Conservation (phyloP, 2,113 vertebrate species). For the Otus sunia region DNA sequence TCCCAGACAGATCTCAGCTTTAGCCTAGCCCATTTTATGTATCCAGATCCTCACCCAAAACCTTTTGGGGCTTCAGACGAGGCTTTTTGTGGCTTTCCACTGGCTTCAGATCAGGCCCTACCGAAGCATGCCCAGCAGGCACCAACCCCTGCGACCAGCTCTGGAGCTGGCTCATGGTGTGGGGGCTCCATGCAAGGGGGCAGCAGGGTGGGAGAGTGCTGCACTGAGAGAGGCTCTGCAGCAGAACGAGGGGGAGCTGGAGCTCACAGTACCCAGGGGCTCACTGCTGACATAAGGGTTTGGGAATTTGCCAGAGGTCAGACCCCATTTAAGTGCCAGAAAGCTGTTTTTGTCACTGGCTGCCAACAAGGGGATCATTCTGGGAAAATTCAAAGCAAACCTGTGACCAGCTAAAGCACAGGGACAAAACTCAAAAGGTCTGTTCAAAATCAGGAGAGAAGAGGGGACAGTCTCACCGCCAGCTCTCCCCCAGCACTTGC, state of each 20-base stretch:
- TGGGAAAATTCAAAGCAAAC: not conserved
- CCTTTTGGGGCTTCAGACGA: too few species aligned
- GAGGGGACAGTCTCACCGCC: not conserved
- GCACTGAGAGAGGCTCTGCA: not conserved
- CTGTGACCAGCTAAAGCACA: not conserved
- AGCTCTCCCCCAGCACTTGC: not conserved
- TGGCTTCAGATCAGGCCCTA: not conserved
- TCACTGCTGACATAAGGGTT: not conserved
- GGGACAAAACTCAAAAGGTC: not conserved
- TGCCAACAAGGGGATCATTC: not conserved
- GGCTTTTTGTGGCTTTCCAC: not conserved
- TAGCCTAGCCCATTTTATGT: fast-evolving
- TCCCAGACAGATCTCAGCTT: not conserved
- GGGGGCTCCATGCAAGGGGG: not conserved
- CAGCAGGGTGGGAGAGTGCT: not conserved
- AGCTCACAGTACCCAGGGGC: not conserved
- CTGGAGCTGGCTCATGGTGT: fast-evolving
- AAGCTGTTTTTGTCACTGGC: not conserved
- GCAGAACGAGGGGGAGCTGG: not conserved
- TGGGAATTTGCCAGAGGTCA: not conserved
- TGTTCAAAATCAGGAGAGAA: not conserved
- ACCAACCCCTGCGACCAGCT: fast-evolving
- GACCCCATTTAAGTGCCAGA: not conserved
- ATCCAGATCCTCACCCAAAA: not conserved
- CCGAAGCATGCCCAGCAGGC: not conserved